Conservation (phyloP, 2,888 invertebrate genomes). For the Emmelina monodactyla region DNA sequence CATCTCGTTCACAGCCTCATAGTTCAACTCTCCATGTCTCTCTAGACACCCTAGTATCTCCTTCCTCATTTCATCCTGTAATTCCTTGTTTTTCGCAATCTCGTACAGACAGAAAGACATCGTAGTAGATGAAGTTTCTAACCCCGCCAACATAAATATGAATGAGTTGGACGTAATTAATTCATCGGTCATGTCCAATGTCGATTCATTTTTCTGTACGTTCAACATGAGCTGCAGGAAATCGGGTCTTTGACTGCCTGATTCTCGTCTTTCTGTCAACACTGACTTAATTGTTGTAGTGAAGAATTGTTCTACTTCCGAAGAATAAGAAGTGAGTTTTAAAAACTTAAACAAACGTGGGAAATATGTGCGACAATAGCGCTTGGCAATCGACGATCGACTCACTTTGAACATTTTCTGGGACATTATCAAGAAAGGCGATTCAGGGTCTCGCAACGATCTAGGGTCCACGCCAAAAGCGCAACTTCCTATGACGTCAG, state of each 20-base stretch:
- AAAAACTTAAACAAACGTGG: slow-evolving; percentile 48
- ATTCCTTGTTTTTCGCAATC: slow-evolving; percentile 40
- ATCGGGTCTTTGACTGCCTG: slow-evolving; percentile 38
- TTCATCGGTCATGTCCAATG: slow-evolving; percentile 49
- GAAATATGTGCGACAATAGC: slow-evolving; percentile 50
- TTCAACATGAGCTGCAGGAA: slow-evolving; percentile 58
- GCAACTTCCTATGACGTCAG: slow-evolving; percentile 56
- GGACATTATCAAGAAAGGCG: slow-evolving; percentile 52
- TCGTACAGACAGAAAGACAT: slow-evolving; percentile 54
- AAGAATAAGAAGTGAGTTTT: slow-evolving; percentile 47
- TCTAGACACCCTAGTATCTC: slow-evolving; percentile 41
- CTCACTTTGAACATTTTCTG: slow-evolving; percentile 52
- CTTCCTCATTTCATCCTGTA: slow-evolving; percentile 37
- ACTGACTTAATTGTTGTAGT: slow-evolving; percentile 48
- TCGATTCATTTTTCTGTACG: slow-evolving; percentile 39
- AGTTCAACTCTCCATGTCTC: slow-evolving; percentile 35
- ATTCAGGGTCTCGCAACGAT: slow-evolving; percentile 39
- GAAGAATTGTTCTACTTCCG: slow-evolving; percentile 48
- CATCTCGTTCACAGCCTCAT: slow-evolving; percentile 47
- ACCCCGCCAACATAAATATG: slow-evolving; percentile 58
- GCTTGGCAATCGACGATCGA: slow-evolving; percentile 38
- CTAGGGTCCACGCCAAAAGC: slow-evolving; percentile 55
- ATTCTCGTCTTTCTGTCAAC: slow-evolving; percentile 37
- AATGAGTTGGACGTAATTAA: slow-evolving; percentile 59
- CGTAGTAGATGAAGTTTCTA: slow-evolving; percentile 52